phyloP scores from a whole-genome alignment of 2,113 vertebrate species.

The Crotalus viridis region DNA sequence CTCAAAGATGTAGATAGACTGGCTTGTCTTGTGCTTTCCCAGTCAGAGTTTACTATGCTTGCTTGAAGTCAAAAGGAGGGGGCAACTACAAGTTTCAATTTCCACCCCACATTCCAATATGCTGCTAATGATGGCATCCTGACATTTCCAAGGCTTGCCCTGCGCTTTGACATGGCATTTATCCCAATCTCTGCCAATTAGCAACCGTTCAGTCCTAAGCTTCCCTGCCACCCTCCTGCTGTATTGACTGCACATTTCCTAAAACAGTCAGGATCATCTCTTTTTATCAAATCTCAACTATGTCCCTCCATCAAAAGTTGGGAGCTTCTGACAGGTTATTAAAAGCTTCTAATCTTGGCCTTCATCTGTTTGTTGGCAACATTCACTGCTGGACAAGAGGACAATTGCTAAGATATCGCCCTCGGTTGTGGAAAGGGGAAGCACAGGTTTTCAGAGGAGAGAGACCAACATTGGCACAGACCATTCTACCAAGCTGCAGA shows the following conservation, averaged over 20 bases:
- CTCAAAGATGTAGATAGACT: neutral
- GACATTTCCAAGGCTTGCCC: neutral
- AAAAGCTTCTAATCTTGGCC: neutral
- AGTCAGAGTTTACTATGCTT: neutral
- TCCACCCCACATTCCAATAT: neutral
- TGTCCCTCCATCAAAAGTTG: neutral
- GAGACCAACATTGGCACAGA: neutral
- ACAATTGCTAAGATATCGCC: neutral
- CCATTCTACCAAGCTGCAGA: neutral
- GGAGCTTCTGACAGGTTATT: neutral
- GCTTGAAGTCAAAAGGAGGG: neutral
- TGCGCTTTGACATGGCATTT: neutral
- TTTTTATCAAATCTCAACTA: neutral
- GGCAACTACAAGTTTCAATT: neutral
- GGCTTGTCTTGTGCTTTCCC: neutral
- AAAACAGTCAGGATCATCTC: neutral
- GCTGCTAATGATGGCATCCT: neutral
- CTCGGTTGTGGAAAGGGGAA: neutral
- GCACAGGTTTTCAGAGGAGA: neutral
- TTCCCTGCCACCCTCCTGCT: neutral
- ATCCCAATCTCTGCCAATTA: neutral
- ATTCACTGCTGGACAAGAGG: neutral
- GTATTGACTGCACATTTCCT: neutral
- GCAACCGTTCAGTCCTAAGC: neutral
- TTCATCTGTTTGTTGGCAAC: neutral